These are phyloP conservation scores for Caenorhabditis zanzibari DNA, from an alignment of 2,888 invertebrate genomes.

Conservation along the genomic window DNA sequence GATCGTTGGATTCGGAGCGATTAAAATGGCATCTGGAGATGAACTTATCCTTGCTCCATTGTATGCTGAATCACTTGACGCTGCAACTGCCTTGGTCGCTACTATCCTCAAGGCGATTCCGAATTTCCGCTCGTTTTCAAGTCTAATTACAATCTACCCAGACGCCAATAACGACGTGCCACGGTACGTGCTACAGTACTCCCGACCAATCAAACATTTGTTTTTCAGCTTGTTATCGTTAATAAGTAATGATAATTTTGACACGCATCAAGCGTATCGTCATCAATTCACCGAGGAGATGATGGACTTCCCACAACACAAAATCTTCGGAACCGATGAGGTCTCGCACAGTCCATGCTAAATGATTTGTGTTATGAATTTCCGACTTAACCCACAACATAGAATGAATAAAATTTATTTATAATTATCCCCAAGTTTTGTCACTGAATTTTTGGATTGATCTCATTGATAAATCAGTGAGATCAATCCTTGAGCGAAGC, in stretches of 20 bases:
- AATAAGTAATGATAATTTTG: conserved; percentile 56
- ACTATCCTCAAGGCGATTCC: conserved; percentile 48
- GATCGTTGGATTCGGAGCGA: conserved; percentile 59
- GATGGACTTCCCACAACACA: conserved; percentile 57
- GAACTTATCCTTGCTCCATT: conserved; percentile 56
- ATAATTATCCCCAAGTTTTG: neutral
- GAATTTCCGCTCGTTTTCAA: conserved; percentile 25
- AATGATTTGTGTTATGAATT: conserved; percentile 7
- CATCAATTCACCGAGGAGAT: conserved; percentile 57
- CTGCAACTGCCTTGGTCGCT: conserved; percentile 48
- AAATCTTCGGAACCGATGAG: conserved; percentile 61
- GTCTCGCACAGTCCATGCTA: conserved; percentile 57
- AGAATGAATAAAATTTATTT: conserved; percentile 9
- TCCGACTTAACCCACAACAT: neutral
- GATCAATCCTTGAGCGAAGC: no score
- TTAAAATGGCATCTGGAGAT: conserved; percentile 46
- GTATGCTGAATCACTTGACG: conserved; percentile 59
- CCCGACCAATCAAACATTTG: conserved; percentile 1
- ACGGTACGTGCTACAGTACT: conserved; percentile 37
- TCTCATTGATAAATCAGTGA: no score
- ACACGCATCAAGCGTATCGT: conserved; percentile 51
- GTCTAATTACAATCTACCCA: conserved; percentile 60
- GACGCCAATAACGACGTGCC: conserved; percentile 61
- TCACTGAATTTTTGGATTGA: no score
- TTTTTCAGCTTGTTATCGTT: conserved; percentile 64